These are phyloP conservation scores for Polydrusus pterygomalis DNA, from an alignment of 2,888 invertebrate species.

Conservation along the genomic window DNA sequence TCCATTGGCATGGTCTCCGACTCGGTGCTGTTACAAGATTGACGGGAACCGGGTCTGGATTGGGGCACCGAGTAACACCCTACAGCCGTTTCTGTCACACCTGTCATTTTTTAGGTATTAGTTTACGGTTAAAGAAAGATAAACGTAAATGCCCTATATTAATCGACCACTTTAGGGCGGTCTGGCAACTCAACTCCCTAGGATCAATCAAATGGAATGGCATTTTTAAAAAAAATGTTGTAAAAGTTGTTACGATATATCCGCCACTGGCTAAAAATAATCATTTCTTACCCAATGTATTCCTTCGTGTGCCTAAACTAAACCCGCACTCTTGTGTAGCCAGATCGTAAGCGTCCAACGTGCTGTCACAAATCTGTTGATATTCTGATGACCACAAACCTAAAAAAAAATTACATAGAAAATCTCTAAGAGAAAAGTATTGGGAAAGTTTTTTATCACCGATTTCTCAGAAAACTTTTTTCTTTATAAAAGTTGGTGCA, in stretches of 20 bases:
- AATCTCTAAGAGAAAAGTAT: too few relatives aligned
- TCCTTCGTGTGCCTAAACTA: constrained; percentile 80
- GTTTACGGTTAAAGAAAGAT: not conserved
- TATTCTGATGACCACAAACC: constrained; percentile 79
- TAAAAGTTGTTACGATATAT: too few relatives aligned
- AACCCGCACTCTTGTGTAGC: constrained; percentile 85
- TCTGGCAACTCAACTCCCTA: too few relatives aligned
- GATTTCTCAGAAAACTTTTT: too few relatives aligned
- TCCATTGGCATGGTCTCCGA: constrained; percentile 67
- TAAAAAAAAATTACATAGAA: not conserved
- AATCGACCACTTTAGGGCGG: too few relatives aligned
- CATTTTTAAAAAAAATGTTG: too few relatives aligned
- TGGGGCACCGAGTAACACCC: constrained; percentile 79
- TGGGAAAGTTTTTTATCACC: too few relatives aligned
- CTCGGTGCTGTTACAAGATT: constrained; percentile 77
- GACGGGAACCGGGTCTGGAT: constrained; percentile 78
- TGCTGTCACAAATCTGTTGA: constrained; percentile 79
- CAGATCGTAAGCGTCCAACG: constrained; percentile 88
- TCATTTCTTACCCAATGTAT: constrained; percentile 75
- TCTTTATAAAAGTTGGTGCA: too few relatives aligned
- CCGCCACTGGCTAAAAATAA: too few relatives aligned
- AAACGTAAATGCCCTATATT: too few relatives aligned
- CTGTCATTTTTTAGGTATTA: constrained; percentile 14
- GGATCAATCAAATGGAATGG: too few relatives aligned
- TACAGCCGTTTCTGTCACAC: constrained; percentile 59